Percentiles rank a stretch among this genome's conserved stretches.
Evolutionary conservation across 2,888 invertebrate genomes (phyloP).

Genomic region (Phyto melanocephala): DNA sequence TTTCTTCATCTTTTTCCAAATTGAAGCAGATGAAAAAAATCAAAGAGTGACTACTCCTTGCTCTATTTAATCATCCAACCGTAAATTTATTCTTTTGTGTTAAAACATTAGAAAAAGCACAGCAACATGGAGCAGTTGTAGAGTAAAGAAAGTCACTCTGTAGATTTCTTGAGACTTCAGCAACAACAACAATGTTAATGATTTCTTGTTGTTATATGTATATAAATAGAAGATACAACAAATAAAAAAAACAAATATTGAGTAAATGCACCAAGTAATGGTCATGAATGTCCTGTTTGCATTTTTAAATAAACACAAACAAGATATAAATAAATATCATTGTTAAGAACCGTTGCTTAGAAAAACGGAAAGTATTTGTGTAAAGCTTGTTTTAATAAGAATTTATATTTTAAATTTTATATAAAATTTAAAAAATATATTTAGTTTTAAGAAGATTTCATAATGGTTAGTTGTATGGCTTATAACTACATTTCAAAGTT

Average conservation of each 20-base stretch:
- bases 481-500: too few species aligned
- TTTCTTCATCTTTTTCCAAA: constrained; percentile 1
- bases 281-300: constrained; percentile 35
- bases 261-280: constrained; percentile 31
- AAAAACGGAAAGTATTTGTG: too few species aligned
- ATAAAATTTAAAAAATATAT: neutral
- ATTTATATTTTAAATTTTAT: neutral
- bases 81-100: constrained; percentile 74
- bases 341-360: neutral
- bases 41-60: constrained; percentile 61
- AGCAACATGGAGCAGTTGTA: constrained; percentile 1
- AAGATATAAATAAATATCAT: neutral
- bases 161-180: constrained; percentile 45
- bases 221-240: neutral
- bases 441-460: too few species aligned
- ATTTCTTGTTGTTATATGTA: too few species aligned
- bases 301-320: constrained; percentile 5
- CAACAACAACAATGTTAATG: constrained; percentile 11
- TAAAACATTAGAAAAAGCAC: constrained; percentile 29
- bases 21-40: constrained; percentile 6
- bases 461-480: too few species aligned
- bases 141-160: constrained; percentile 1
- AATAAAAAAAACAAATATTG: constrained; percentile 3
- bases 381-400: too few species aligned
- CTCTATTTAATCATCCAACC: constrained; percentile 75